Base-by-base conservation (phyloP, 2,797 vertebrate species). In the Cirrhinus molitorella region DNA sequence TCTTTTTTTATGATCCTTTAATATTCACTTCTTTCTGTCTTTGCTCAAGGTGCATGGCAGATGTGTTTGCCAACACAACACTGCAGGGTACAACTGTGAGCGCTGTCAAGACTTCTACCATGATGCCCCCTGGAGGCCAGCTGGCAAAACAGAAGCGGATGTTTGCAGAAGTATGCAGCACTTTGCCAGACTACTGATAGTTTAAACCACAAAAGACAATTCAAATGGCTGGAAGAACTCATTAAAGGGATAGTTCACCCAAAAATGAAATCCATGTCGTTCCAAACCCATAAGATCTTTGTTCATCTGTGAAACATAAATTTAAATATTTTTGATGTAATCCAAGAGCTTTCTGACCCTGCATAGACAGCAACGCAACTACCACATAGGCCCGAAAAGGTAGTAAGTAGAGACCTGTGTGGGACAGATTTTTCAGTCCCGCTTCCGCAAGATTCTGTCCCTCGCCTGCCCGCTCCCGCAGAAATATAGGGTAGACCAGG, bases 1-100 rank as follows among this genome's bases (percentile, higher is more conserved):
- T 59, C 5, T 23, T 28, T 25, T n/a, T 65, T 25, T 21, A 17
- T 13, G 1, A 23, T 72, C 28, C 31, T 63, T 17, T 73, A 8
- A 74, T 74, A 19, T 81, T 25, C 17, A 28, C 45, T 13, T 74
- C 61, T 37, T 17, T 66, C 28, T 72, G n/a, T 63, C 21, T 87
- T 81, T 76, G 25, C 74, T 75, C 16, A 91, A 98, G 97, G 95
- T 98, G 76, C 95, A 97, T 0, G 95, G 96, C 14, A 93, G 66
- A 49, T 97, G 97, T 86, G 75, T 97, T 75, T 98, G 97, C 89
- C 94, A 94, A 57, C 97, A 97, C 88, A 96, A 97, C 82, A 97
- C 96, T 0, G 95, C 93, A 0, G 97, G 97, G 47, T 89, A 91
- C 0, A 96, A 97, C 92, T 98, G 97, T 85, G 96, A 98, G 88